Evolutionary conservation across 2,797 vertebrate genomes (phyloP), one percentile per base, ranked within the genome.

Genomic region (Cyprinodon diabolis): DNA sequence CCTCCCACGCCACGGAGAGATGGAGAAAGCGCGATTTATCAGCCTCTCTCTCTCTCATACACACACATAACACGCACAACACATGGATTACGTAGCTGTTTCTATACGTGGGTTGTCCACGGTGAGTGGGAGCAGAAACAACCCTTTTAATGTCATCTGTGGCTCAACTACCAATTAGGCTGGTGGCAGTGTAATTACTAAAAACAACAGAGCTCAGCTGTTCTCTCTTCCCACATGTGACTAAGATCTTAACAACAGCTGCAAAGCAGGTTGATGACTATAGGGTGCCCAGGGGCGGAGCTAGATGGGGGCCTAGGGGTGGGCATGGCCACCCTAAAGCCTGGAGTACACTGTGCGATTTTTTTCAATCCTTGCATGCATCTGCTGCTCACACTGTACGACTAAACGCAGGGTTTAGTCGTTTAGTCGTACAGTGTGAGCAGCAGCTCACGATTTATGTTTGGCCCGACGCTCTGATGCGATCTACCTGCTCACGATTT

Each of bases 81-180:
- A 45, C 52, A 51, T 0, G 43, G 81, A 87, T 90, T 85, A 91
- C 89, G 88, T 90, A 77, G 86, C 82, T 51, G 65, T 67, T 63
- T 81, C 58, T 62, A 72, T 71, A 70, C 81, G 87, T 88, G 82
- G 83, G 81, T 68, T 77, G 85, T 30, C 76, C 76, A 85, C 85
- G 63, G 76, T 48, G 49, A 85, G 88, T 84, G 78, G 86, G 85
- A 80, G 85, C 85, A 84, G 80, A 49, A 65, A 51, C 68, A 58
- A 23, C 55, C 68, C 63, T 66, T 81, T 69, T 62, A 48, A 62
- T 72, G 80, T 25, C 80, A 66, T 88, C 79, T 71, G 68, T 66
- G 30, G 75, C 66, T 47, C n/a, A 85, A 75, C 83, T 75, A 65
- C 78, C 80, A 87, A 85, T 90, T 89, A 90, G 57, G 45, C 74